A percentile compares a stretch with the other conserved stretches of the same genome.
phyloP scores from a whole-genome alignment of 2,113 vertebrate species.

The Plectropomus leopardus region DNA sequence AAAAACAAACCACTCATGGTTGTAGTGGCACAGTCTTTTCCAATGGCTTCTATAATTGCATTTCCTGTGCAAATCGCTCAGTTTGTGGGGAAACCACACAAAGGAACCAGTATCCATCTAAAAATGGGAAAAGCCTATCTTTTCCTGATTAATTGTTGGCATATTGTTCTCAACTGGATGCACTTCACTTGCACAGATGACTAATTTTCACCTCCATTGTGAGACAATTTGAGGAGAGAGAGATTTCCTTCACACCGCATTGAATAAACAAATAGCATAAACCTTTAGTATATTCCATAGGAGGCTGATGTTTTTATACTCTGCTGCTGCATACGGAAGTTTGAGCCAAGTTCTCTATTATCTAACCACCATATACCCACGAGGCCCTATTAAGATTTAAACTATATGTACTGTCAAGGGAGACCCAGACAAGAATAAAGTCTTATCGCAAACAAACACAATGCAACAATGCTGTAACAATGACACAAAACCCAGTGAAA shows the following conservation, averaged over 20 bases:
- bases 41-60: constrained; percentile 76
- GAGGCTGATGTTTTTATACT: constrained; percentile 21
- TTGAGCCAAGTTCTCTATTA: not conserved
- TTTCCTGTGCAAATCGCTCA: constrained; percentile 78
- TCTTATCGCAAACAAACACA: not conserved
- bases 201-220: constrained; percentile 68
- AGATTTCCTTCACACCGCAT: constrained; percentile 50
- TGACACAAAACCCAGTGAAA: not conserved
- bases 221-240: constrained; percentile 36
- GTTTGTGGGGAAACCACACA: constrained; percentile 67
- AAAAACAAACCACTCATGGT: constrained; percentile 76
- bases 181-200: constrained; percentile 74
- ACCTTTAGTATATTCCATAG: constrained; percentile 3
- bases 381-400: constrained; percentile 9
- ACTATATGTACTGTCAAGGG: not conserved
- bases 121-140: constrained; percentile 72
- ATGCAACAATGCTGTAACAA: not conserved
- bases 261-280: constrained; percentile 46
- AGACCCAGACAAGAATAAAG: not conserved
- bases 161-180: constrained; percentile 78
- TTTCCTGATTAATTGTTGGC: constrained; percentile 79
- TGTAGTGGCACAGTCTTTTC: constrained; percentile 72
- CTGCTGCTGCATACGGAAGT: not conserved
- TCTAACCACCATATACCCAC: not conserved
- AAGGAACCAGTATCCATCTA: constrained; percentile 63